phyloP scores from a whole-genome alignment of 2,113 vertebrate genomes.

The Poeciliopsis occidentalis region DNA sequence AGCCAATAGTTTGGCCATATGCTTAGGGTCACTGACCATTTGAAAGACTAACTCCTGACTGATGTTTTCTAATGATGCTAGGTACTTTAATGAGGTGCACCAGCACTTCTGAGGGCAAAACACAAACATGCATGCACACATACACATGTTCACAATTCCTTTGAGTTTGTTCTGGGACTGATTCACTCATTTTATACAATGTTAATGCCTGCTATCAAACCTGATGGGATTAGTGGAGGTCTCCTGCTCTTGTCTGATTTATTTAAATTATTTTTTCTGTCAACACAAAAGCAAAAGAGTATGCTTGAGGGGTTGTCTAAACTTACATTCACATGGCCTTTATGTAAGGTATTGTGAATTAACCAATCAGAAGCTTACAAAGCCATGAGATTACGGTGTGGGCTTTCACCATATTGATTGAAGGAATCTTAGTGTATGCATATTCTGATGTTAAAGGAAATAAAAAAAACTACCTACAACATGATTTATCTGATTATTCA shows the following conservation, averaged over 20 bases:
- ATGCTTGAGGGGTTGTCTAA: neutral
- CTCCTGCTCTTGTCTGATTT: neutral
- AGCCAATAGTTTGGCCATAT: too few relatives aligned
- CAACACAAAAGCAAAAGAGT: neutral
- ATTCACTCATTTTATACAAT: neutral
- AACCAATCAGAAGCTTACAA: neutral
- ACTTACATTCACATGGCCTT: neutral
- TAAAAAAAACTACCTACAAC: neutral
- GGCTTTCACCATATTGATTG: neutral
- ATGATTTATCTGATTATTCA: neutral
- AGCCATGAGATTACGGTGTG: neutral
- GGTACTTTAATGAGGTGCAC: neutral
- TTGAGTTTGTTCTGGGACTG: neutral
- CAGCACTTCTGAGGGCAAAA: neutral
- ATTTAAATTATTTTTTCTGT: neutral
- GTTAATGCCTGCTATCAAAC: neutral
- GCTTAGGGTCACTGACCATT: too few relatives aligned
- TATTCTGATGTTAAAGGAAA: neutral
- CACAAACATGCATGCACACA: neutral
- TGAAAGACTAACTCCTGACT: too few relatives aligned
- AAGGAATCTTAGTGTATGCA: neutral
- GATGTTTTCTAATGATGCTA: neutral
- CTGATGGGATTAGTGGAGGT: neutral
- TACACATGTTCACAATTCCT: neutral
- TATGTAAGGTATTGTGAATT: neutral